Base-by-base conservation (phyloP, 2,888 invertebrate genomes). In the Alentia gelatinosa region DNA sequence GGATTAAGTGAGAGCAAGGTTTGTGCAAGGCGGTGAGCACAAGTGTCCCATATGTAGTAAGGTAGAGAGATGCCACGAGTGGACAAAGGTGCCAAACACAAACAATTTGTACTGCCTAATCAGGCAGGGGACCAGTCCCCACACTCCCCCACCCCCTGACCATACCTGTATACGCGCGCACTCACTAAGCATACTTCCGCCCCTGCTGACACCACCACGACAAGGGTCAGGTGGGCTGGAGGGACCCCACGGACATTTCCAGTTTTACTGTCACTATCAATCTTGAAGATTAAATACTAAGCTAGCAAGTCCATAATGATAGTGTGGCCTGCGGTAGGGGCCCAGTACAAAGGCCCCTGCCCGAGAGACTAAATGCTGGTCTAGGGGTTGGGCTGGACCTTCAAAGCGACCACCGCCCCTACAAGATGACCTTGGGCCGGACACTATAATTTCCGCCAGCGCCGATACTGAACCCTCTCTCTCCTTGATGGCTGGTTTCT, bases 251-350 rank as follows among this genome's bases (percentile, higher is more conserved):
- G 50, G 86, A 42, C 50, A 86, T 47, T 83, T 26, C n/a, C 30
- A 86, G 86, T 86, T 86, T 86, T 12, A 47, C 86, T 86, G 86
- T 86, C 86, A 47, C 86, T 47, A 86, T 86, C 86, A 86, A 86
- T 86, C 86, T 42, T 47, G 15, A 12, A 33, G 50, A 42, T 86
- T 86, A 86, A 86, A 47, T 47, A 47, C 42, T 26, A 15, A 42
- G 86, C n/a, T 47, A 30, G 7, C 79, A 42, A 47, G 47, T 86
- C 50, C 5, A 15, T 86, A 86, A 86, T 86, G 30, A 86, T 47
- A 86, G 86, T 50, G 47, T 86, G 47, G 79, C 26, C 7, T 37
- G 9, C 37, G 35, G 15, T n/a, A 15, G 1, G 86, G 47, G 12
- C 86, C 19, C 5, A 9, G 50, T 1, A 47, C 86, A 86, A 86